phyloP scores from a whole-genome alignment of 2,888 invertebrate species.

The Aplocera efformata region DNA sequence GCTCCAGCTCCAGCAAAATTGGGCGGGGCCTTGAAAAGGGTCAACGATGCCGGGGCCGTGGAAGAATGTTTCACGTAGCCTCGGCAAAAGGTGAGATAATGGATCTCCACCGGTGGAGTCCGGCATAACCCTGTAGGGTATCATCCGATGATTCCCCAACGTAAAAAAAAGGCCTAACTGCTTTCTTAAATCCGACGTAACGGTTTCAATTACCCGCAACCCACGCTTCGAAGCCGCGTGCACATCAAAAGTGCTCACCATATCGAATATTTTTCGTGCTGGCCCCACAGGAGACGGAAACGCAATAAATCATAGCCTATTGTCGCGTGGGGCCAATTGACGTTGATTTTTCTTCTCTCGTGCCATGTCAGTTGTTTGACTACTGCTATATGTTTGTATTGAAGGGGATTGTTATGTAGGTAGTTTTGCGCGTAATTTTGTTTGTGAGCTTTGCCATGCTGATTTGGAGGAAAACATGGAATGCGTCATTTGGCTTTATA shows the following conservation, averaged over 20 bases:
- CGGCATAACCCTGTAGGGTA: no score
- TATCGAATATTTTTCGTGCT: slow-evolving; percentile 34
- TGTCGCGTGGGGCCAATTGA: slow-evolving; percentile 62
- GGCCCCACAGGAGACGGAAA: slow-evolving; percentile 48
- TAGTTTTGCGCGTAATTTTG: slow-evolving; percentile 17
- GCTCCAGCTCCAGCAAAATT: no score
- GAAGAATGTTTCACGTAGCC: no score
- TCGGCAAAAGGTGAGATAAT: no score
- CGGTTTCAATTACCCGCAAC: no score
- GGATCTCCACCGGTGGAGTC: no score
- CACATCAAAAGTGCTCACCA: slow-evolving; percentile 24
- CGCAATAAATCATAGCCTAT: slow-evolving; percentile 67
- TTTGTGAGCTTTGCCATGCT: slow-evolving; percentile 20
- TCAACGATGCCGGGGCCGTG: no score
- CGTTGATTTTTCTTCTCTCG: slow-evolving; percentile 57
- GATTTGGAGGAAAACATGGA: slow-evolving; percentile 21
- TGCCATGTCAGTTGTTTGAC: slow-evolving; percentile 27
- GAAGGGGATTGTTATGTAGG: slow-evolving; percentile 15
- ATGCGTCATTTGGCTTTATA: slow-evolving; percentile 1
- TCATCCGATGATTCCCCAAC: no score
- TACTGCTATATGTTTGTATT: slow-evolving; percentile 30
- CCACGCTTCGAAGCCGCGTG: no score
- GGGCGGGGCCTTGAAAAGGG: no score
- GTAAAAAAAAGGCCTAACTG: no score
- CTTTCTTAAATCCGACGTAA: no score